These are phyloP conservation scores for Hyla sarda DNA, from an alignment of 2,113 vertebrate species.

Conservation along the genomic window DNA sequence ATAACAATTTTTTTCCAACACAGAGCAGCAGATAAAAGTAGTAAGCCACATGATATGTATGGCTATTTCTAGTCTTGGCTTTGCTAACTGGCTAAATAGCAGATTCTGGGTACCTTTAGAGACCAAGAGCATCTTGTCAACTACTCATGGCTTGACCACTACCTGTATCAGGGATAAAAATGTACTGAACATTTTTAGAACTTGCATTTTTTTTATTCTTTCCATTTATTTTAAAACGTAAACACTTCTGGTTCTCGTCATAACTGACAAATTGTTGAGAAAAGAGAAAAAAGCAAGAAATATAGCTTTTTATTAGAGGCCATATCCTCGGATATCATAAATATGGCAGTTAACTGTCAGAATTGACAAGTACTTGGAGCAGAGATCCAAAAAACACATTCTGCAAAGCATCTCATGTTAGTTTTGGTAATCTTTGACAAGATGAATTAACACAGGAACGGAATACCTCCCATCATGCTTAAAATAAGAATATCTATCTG, in stretches of 20 bases:
- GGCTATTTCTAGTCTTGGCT: not conserved
- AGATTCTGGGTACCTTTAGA: not conserved
- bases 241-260: conserved; percentile 45
- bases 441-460: conserved; percentile 16
- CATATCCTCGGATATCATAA: conserved; percentile 41
- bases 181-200: not conserved
- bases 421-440: conserved; percentile 49
- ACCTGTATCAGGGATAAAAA: not conserved
- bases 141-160: not conserved
- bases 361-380: conserved; percentile 35
- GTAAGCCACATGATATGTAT: too few species aligned
- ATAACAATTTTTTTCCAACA: too few species aligned
- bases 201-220: conserved; percentile 24
- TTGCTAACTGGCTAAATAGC: not conserved
- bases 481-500: conserved; percentile 14
- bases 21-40: not conserved
- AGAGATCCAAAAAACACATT: not conserved
- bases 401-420: conserved; percentile 41
- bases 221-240: conserved; percentile 17
- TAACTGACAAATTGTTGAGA: conserved; percentile 44
- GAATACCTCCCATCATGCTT: conserved; percentile 39
- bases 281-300: conserved; percentile 29
- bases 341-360: conserved; percentile 48
- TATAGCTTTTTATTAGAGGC: conserved; percentile 49
- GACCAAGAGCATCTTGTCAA: not conserved